Evolutionary conservation across 2,113 vertebrate genomes (phyloP).

Genomic region (Ciconia maguari): DNA sequence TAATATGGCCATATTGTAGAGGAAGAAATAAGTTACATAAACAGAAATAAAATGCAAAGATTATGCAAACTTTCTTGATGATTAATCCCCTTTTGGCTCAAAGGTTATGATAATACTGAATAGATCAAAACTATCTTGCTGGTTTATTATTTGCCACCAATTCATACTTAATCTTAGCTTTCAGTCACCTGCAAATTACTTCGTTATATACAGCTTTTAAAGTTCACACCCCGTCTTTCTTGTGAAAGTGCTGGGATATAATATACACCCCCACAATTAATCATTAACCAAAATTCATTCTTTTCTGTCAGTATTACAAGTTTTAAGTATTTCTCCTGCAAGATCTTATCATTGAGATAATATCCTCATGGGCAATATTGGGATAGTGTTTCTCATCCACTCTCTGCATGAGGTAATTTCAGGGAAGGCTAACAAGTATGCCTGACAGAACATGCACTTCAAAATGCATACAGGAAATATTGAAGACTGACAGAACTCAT

Average conservation of each 20-base stretch:
- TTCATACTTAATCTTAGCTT: background rate
- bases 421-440: background rate
- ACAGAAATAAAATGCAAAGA: background rate
- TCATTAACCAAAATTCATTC: background rate
- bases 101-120: background rate
- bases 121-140: background rate
- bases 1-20: background rate
- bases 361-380: background rate
- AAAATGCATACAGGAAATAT: background rate
- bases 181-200: background rate
- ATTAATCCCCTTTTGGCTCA: background rate
- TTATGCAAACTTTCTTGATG: background rate
- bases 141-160: background rate
- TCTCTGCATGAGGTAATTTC: background rate
- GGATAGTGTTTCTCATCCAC: background rate
- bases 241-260: background rate
- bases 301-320: background rate
- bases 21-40: background rate
- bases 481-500: background rate
- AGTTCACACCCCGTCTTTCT: accelerated
- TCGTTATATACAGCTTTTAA: background rate
- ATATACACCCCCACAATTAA: background rate
- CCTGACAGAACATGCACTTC: background rate
- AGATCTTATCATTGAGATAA: background rate
- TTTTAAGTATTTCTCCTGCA: background rate